These are phyloP conservation scores for Ethmia dodecea DNA, from an alignment of 2,888 invertebrate species.

Conservation along the genomic window DNA sequence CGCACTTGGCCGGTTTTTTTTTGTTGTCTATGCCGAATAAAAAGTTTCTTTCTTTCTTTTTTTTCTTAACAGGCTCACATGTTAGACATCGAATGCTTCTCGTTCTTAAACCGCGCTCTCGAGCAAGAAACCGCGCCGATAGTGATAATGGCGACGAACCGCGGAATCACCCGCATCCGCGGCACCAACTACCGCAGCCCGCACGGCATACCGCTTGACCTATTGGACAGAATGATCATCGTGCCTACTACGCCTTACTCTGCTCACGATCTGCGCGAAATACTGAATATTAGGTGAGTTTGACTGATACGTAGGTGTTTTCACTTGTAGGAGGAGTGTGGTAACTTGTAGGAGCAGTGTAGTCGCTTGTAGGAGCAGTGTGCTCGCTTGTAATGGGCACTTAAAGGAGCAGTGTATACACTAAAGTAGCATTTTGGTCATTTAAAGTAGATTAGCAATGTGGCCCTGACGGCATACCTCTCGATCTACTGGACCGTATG, in stretches of 20 bases:
- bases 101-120: constrained; percentile 96
- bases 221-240: constrained; percentile 96
- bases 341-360: too few species aligned
- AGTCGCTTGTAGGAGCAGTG: too few species aligned
- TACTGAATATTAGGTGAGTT: constrained; percentile 87
- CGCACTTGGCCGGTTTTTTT: too few species aligned
- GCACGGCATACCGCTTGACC: constrained; percentile 97
- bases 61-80: constrained; percentile 94
- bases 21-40: too few species aligned
- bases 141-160: constrained; percentile 99
- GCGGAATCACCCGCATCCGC: constrained; percentile 95
- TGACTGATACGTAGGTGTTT: background rate
- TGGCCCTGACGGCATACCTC: constrained; percentile 98
- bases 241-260: constrained; percentile 93
- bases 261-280: constrained; percentile 93
- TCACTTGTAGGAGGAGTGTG: too few species aligned
- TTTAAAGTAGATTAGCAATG: too few species aligned
- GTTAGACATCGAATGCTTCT: constrained; percentile 99
- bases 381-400: too few species aligned
- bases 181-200: constrained; percentile 96
- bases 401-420: too few species aligned
- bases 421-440: too few species aligned
- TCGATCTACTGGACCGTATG: constrained; percentile 96
- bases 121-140: constrained; percentile 98
- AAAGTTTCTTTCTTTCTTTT: too few species aligned